Evolutionary conservation across 1,140 invertebrate species (phyloP).

Genomic region (Drosophila mauritiana): DNA sequence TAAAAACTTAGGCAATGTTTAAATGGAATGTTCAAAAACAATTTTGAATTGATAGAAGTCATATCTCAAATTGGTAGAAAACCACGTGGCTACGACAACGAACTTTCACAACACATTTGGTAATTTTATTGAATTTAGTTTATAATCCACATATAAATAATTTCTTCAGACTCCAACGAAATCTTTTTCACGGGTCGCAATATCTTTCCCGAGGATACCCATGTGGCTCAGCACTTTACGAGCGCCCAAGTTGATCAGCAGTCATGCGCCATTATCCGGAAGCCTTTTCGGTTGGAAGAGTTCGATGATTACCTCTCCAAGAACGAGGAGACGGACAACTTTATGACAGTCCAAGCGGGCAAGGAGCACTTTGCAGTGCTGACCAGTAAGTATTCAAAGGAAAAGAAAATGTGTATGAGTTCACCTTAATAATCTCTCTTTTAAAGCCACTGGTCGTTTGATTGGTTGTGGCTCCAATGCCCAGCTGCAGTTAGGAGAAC

Average conservation of each 20-base stretch:
- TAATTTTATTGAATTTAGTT: neutral
- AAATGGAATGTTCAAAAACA: too few species aligned
- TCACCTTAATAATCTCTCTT: neutral
- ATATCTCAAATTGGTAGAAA: too few species aligned
- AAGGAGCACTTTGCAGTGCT: constrained; percentile 80
- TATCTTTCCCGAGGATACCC: constrained; percentile 70
- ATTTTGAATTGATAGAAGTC: too few species aligned
- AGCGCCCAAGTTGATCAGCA: constrained; percentile 61
- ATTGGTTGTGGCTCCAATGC: constrained; percentile 78
- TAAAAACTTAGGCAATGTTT: too few species aligned
- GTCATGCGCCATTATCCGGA: constrained; percentile 68
- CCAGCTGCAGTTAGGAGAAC: constrained; percentile 64
- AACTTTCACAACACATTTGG: too few species aligned
- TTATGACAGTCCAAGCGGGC: constrained; percentile 71
- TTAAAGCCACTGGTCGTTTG: constrained; percentile 63
- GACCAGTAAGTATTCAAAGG: constrained; percentile 62
- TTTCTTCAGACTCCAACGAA: constrained; percentile 75
- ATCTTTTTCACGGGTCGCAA: constrained; percentile 82
- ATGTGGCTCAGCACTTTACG: constrained; percentile 74
- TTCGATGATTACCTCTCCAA: constrained; percentile 76
- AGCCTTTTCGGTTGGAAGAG: constrained; percentile 78
- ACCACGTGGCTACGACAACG: too few species aligned
- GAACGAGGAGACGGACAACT: constrained; percentile 78
- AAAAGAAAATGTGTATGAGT: accelerated
- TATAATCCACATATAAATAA: neutral